Evolutionary conservation across 2,113 vertebrate species (phyloP).

Genomic region (Acrocephalus arundinaceus): DNA sequence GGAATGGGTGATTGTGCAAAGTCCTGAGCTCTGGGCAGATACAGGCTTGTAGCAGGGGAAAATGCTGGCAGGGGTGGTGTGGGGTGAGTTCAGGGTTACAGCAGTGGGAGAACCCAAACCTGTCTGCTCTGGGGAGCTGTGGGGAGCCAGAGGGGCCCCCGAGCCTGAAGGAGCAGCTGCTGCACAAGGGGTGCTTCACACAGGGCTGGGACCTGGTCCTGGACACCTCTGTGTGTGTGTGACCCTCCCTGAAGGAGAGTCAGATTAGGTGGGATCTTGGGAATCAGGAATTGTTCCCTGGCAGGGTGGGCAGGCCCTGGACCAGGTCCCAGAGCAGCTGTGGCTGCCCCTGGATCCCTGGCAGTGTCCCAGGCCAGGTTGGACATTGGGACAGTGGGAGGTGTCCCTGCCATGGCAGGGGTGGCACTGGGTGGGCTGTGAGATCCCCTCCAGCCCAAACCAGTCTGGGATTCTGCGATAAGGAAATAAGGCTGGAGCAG

Average conservation of each 20-base stretch:
- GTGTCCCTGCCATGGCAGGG: not conserved
- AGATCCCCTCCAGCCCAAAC: accelerated
- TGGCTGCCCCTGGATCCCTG: not conserved
- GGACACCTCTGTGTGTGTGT: no score
- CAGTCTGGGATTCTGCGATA: not conserved
- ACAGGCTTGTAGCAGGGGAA: accelerated
- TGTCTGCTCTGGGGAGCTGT: not conserved
- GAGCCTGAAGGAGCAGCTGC: not conserved
- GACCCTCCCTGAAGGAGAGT: not conserved
- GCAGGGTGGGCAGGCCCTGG: not conserved
- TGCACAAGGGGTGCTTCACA: not conserved
- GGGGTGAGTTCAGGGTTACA: not conserved
- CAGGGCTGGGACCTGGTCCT: not conserved
- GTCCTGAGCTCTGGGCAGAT: accelerated
- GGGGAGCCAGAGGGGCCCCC: not conserved
- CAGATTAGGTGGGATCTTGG: accelerated
- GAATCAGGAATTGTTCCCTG: no score
- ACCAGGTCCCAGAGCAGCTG: not conserved
- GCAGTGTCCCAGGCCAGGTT: not conserved
- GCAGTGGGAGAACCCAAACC: accelerated
- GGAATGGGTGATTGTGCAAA: not conserved
- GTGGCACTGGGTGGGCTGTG: accelerated
- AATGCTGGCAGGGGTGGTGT: accelerated
- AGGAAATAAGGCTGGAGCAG: not conserved
- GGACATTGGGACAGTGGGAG: not conserved